A percentile compares a stretch with the other conserved stretches of the same genome.
Conservation (phyloP, 2,113 vertebrate species). For the Scalopus aquaticus region DNA sequence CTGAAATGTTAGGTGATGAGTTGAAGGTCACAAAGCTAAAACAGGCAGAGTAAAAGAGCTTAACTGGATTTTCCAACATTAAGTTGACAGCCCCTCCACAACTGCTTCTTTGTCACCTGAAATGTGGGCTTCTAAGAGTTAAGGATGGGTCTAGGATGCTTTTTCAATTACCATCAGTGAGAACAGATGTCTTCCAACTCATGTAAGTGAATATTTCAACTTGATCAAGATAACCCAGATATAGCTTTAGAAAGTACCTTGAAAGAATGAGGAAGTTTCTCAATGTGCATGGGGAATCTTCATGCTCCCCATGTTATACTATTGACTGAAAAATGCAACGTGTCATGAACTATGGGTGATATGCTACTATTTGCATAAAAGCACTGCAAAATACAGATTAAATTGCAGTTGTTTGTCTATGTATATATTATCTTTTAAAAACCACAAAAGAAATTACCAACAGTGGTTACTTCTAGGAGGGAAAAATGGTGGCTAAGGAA, state of each 20-base stretch:
- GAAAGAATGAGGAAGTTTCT: background rate
- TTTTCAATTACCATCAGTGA: background rate
- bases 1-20: background rate
- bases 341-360: background rate
- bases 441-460: background rate
- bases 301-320: background rate
- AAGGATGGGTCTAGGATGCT: background rate
- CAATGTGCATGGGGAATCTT: background rate
- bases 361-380: constrained; percentile 28
- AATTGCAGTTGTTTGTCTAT: background rate
- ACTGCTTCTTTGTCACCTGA: background rate
- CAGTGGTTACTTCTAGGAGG: background rate
- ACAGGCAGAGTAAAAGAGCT: background rate
- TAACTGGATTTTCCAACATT: background rate
- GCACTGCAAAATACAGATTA: constrained; percentile 22
- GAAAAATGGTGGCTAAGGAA: background rate
- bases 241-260: background rate
- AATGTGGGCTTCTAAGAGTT: background rate
- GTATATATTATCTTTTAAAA: constrained; percentile 8
- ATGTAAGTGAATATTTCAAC: background rate
- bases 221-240: background rate
- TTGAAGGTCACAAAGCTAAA: background rate
- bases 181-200: constrained; percentile 22
- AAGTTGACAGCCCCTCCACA: background rate
- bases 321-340: background rate